A percentile compares a stretch with the other conserved stretches of the same genome.
phyloP scores from a whole-genome alignment of 2,888 invertebrate species.

The Theretra japonica region DNA sequence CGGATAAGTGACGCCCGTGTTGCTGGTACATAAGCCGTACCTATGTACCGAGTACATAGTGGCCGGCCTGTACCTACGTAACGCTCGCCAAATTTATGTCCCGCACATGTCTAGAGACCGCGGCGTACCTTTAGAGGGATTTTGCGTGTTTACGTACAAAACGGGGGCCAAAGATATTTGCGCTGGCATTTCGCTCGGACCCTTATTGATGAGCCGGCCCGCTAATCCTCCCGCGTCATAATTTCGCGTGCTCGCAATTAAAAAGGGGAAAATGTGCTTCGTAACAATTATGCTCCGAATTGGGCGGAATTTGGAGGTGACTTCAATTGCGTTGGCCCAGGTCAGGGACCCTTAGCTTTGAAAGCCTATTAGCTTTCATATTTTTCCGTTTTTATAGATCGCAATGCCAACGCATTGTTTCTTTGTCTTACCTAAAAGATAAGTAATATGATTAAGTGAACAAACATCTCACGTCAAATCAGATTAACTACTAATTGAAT shows the following conservation, averaged over 20 bases:
- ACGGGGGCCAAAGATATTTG: slow-evolving; percentile 75
- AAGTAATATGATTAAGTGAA: too few relatives aligned
- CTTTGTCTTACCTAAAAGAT: too few relatives aligned
- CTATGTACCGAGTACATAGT: slow-evolving; percentile 80
- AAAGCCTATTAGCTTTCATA: too few relatives aligned
- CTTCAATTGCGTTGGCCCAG: too few relatives aligned
- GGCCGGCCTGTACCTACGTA: slow-evolving; percentile 81
- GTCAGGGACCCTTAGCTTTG: too few relatives aligned
- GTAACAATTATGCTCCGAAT: too few relatives aligned
- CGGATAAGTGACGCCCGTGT: slow-evolving; percentile 85
- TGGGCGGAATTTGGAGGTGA: too few relatives aligned
- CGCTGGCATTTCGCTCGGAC: slow-evolving; percentile 76
- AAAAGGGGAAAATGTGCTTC: too few relatives aligned
- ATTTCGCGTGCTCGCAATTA: slow-evolving; percentile 36
- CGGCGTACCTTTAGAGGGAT: slow-evolving; percentile 83
- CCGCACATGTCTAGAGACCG: slow-evolving; percentile 85
- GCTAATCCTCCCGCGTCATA: slow-evolving; percentile 54
- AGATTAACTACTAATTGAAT: too few relatives aligned
- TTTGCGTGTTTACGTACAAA: slow-evolving; percentile 83
- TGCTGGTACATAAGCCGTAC: slow-evolving; percentile 78
- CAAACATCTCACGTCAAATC: too few relatives aligned
- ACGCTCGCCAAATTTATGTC: slow-evolving; percentile 84
- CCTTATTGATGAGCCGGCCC: slow-evolving; percentile 76
- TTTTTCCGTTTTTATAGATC: too few relatives aligned
- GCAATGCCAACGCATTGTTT: too few relatives aligned